Percentiles rank a stretch among this genome's conserved stretches.
These are phyloP conservation scores for Trichechus manatus DNA, from an alignment of 2,113 vertebrate species.

Conservation along the genomic window DNA sequence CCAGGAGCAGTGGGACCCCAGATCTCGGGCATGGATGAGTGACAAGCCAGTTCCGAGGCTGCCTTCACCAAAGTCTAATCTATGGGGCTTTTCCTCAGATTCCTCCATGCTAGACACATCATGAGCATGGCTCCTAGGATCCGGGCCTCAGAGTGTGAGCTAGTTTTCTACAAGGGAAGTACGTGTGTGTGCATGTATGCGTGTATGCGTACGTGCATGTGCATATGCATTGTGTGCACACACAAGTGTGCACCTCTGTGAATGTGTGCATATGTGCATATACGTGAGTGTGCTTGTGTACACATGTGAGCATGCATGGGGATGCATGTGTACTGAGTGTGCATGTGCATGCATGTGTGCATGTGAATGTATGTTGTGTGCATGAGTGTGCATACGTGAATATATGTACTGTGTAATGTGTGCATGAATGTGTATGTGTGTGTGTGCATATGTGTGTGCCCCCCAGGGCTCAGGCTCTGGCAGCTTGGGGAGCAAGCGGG, in stretches of 20 bases:
- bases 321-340: accelerated
- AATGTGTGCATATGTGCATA: too few species aligned
- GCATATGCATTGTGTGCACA: accelerated
- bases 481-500: neutral
- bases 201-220: neutral
- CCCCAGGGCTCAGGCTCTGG: neutral
- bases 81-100: neutral
- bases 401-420: accelerated
- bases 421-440: neutral
- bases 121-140: accelerated
- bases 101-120: accelerated
- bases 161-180: neutral
- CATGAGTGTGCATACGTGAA: neutral
- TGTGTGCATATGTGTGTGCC: neutral
- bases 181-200: neutral
- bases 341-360: too few species aligned
- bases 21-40: neutral
- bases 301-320: accelerated
- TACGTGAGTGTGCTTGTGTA: too few species aligned
- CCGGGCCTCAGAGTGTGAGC: neutral
- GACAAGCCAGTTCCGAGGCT: accelerated
- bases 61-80: accelerated
- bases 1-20: accelerated
- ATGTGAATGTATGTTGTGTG: accelerated
- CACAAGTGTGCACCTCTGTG: too few species aligned